Base-by-base conservation (phyloP, 2,113 vertebrate genomes). In the Gobio gobio region DNA sequence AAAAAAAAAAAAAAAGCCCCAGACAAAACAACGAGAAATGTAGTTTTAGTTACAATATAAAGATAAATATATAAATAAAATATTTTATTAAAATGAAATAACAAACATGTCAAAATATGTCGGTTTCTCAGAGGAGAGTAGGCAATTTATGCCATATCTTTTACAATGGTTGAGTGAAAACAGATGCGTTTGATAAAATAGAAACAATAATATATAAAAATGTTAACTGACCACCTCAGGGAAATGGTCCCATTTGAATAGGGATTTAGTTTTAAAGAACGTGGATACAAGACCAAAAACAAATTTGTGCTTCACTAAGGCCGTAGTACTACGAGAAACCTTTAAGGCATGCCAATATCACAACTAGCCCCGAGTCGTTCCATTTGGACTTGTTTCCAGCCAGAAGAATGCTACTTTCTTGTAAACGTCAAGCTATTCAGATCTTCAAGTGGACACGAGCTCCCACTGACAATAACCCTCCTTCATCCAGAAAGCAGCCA, bases 401-500 rank as follows among this genome's bases (percentile, higher is more conserved):
- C 6, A 79, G n/a, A 85, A 85, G 64, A 85, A 77, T 86, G 73
- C 83, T 85, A 76, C 75, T 87, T 90, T 88, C 66, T 86, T 61
- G 63, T 83, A 85, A 85, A 90, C 91, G 87, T 87, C 45, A 89
- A 90, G 88, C 86, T 85, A 88, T 90, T 92, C 88, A 87, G 88
- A 89, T 88, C 88, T 89, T 86, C 58, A 83, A 85, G 83, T 85
- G 85, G 86, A 91, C 74, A 59, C 61, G 83, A 82, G 76, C 88
- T 93, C 88, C 83, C 89, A 83, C 89, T 77, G 87, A 94, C 94
- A 95, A 94, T 94, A 93, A 91, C 91, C 89, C 92, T 92, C 90
- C 92, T 93, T 94, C 92, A 94, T 94, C 86, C 90, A 90, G 88
- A 91, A 91, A 91, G 83, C 91, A 72, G 92, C 92, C 93, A 94